phyloP scores from a whole-genome alignment of 2,797 vertebrate genomes.

The Poecilia wingei region DNA sequence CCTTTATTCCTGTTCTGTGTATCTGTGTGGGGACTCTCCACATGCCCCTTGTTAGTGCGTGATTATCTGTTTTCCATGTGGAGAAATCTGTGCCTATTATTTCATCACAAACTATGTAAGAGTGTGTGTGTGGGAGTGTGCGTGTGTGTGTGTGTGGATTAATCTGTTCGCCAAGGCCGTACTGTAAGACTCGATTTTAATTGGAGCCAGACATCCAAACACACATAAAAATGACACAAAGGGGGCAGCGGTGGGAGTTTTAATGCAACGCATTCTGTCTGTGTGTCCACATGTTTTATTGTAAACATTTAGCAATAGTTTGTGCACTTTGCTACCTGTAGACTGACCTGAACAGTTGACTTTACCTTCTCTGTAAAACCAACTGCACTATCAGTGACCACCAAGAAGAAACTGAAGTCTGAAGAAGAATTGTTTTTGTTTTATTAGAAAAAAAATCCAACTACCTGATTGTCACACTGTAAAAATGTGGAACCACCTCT shows the following conservation, averaged over 20 bases:
- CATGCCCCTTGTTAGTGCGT: conserved; percentile 42
- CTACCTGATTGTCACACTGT: too few relatives aligned
- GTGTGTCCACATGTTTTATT: not conserved
- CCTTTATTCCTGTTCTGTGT: not conserved
- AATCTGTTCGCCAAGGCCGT: conserved; percentile 17
- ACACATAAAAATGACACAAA: not conserved
- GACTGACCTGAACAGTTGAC: not conserved
- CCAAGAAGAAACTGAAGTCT: not conserved
- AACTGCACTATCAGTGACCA: not conserved
- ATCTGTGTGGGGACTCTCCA: conserved; percentile 9
- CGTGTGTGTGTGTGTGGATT: conserved; percentile 17
- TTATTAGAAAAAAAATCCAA: too few relatives aligned
- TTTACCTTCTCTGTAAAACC: not conserved
- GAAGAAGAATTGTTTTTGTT: too few relatives aligned
- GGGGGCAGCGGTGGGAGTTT: not conserved
- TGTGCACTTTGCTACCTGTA: not conserved
- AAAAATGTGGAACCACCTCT: too few relatives aligned
- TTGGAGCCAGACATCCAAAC: conserved; percentile 21
- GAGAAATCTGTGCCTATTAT: conserved; percentile 31
- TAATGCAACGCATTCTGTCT: not conserved
- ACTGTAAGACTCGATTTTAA: conserved; percentile 42
- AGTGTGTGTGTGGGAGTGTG: not conserved
- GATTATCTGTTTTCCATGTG: conserved; percentile 28
- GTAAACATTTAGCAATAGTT: not conserved
- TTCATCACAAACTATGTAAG: conserved; percentile 16